Percentiles rank a stretch among this genome's conserved stretches.
Evolutionary conservation across 1,140 invertebrate genomes (phyloP).

Genomic region (Piezodorus guildinii): DNA sequence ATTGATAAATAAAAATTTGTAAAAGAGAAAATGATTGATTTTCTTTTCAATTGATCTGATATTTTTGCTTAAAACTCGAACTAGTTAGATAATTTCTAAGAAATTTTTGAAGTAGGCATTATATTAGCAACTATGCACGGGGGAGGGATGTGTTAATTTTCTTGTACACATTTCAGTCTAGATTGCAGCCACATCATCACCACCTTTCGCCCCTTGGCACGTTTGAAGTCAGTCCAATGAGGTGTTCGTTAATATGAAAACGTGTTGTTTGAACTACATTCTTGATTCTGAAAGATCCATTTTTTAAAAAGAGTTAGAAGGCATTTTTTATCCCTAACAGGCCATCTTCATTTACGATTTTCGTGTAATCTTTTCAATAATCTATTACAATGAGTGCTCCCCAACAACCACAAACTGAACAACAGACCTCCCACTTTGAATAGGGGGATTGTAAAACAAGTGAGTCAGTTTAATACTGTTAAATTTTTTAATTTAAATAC

Average conservation of each 20-base stretch:
- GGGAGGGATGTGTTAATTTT: not conserved
- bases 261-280: not conserved
- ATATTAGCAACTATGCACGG: not conserved
- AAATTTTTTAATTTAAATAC: not conserved
- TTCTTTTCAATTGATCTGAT: no score
- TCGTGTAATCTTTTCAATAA: not conserved
- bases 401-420: conserved; percentile 13
- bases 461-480: not conserved
- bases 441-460: conserved; percentile 14
- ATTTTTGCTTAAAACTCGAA: no score
- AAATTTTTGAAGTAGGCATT: no score
- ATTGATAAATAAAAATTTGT: no score
- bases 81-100: no score
- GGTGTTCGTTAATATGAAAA: conserved; percentile 8
- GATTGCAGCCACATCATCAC: conserved; percentile 10
- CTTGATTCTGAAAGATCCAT: not conserved
- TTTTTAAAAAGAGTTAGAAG: not conserved
- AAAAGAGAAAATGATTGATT: no score
- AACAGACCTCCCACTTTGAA: not conserved
- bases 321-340: not conserved
- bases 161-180: not conserved
- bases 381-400: conserved; percentile 14
- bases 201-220: not conserved
- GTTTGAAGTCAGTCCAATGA: conserved; percentile 2
- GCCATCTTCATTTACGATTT: not conserved